Conservation (phyloP, 2,113 vertebrate species). For the Mungos mungo region DNA sequence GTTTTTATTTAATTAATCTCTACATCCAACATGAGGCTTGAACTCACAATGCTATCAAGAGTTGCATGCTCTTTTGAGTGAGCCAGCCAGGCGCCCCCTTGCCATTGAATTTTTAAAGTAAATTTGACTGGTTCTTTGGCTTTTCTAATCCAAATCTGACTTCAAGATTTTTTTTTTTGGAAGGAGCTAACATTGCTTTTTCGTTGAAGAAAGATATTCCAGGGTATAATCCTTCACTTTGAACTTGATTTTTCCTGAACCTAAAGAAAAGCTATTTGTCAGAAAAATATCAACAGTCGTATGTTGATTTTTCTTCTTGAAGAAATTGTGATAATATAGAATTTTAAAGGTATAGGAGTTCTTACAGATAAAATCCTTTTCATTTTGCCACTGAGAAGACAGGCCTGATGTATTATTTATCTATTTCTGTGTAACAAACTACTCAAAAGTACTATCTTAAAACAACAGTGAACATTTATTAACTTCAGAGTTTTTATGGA, state of each 20-base stretch:
- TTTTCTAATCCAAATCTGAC: not conserved
- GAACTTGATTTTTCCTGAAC: slow-evolving; percentile 20
- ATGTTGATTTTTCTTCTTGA: slow-evolving; percentile 24
- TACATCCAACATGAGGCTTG: too few species aligned
- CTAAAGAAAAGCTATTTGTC: slow-evolving; percentile 6
- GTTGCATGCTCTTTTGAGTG: too few species aligned
- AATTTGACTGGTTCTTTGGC: not conserved
- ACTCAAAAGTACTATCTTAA: not conserved
- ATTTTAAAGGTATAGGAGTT: not conserved
- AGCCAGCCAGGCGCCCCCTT: too few species aligned
- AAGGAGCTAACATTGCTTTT: not conserved
- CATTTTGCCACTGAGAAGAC: not conserved
- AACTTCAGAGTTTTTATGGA: not conserved
- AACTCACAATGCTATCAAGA: too few species aligned
- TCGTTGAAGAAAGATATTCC: not conserved
- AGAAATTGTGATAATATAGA: not conserved
- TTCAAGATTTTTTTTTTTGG: not conserved
- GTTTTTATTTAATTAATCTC: too few species aligned
- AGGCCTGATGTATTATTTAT: not conserved
- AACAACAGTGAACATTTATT: not conserved
- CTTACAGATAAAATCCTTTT: not conserved
- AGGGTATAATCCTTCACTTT: not conserved
- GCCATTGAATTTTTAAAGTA: not conserved
- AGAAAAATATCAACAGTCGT: not conserved
- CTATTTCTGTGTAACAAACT: slow-evolving; percentile 8